phyloP scores from a whole-genome alignment of 2,797 vertebrate species.

The Arnoldichthys spilopterus region DNA sequence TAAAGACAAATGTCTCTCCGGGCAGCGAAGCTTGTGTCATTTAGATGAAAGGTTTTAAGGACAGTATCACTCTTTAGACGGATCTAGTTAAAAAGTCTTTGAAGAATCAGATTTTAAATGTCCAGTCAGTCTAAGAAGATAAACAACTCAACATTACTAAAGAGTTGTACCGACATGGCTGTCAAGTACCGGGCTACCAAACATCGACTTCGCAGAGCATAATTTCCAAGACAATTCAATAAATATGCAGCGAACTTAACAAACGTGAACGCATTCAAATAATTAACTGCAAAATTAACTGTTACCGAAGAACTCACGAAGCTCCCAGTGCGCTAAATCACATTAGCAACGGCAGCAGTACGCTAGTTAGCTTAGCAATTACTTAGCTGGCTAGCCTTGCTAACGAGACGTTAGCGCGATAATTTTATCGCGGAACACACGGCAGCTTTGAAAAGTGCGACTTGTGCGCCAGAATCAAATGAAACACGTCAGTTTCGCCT shows the following conservation, averaged over 20 bases:
- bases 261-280: background rate
- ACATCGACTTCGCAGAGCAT: too few relatives aligned
- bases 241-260: background rate
- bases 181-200: background rate
- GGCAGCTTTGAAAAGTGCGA: background rate
- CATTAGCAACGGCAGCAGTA: constrained; percentile 45
- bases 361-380: constrained; percentile 68
- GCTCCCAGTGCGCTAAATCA: constrained; percentile 3
- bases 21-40: background rate
- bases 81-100: background rate
- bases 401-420: constrained; percentile 41
- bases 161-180: background rate
- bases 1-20: too few relatives aligned
- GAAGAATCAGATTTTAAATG: background rate
- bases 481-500: too few relatives aligned
- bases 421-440: background rate
- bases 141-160: background rate
- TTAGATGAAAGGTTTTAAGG: background rate
- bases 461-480: too few relatives aligned
- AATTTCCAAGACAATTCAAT: background rate
- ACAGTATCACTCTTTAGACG: background rate
- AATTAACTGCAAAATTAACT: background rate
- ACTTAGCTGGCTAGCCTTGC: constrained; percentile 22
- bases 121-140: background rate
- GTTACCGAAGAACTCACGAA: background rate